Evolutionary conservation across 2,888 invertebrate species (phyloP).

Genomic region (Trisateles emortualis): DNA sequence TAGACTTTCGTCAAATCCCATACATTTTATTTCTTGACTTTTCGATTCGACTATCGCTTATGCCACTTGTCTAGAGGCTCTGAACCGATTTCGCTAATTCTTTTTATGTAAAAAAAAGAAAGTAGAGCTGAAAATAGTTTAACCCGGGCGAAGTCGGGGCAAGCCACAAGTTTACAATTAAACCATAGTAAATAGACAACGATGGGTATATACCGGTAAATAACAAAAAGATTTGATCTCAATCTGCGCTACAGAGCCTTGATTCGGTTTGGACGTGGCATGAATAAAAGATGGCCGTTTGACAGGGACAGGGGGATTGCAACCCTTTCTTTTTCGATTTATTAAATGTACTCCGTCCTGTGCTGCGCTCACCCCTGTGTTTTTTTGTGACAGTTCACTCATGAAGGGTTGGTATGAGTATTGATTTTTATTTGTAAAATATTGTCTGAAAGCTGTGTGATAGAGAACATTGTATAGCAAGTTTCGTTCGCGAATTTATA

Average conservation of each 20-base stretch:
- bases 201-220: constrained; percentile 61
- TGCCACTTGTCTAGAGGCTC: no score
- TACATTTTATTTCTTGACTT: no score
- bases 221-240: constrained; percentile 71
- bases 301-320: constrained; percentile 56
- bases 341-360: constrained; percentile 66
- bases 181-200: constrained; percentile 41
- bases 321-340: constrained; percentile 78
- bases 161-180: constrained; percentile 17
- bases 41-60: no score
- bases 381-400: constrained; percentile 73
- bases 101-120: no score
- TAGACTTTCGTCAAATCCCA: no score
- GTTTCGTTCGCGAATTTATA: no score
- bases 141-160: no score
- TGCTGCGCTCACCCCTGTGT: constrained; percentile 51
- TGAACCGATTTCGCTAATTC: no score
- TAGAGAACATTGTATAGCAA: no score
- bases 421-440: constrained; percentile 53
- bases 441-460: constrained; percentile 20
- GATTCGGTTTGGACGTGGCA: constrained; percentile 70
- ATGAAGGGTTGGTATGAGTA: constrained; percentile 60
- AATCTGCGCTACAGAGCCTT: constrained; percentile 63
- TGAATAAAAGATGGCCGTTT: constrained; percentile 82
- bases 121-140: no score